These are phyloP conservation scores for Tenualosa thibaudeaui DNA, from an alignment of 2,797 vertebrate genomes.

Conservation along the genomic window DNA sequence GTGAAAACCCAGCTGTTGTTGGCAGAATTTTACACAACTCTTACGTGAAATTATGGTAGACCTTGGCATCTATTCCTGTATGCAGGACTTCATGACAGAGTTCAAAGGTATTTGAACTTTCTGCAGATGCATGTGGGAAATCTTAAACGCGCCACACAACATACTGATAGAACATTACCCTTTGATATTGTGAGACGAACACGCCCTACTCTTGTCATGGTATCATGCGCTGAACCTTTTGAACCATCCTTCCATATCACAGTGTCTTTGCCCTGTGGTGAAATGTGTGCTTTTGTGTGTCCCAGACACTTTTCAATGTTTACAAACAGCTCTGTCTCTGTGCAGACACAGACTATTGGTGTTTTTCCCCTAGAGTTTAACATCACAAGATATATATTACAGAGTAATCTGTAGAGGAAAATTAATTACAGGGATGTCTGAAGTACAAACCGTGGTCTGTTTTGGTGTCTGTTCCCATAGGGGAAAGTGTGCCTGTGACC, in stretches of 20 bases:
- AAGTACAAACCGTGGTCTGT: background rate
- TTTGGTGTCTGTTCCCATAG: slow-evolving; percentile 59
- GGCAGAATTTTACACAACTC: background rate
- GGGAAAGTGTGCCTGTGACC: slow-evolving; percentile 97
- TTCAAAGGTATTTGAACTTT: background rate
- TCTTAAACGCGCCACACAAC: background rate
- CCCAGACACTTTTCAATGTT: background rate
- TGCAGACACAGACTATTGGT: background rate
- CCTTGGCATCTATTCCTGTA: background rate
- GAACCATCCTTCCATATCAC: background rate
- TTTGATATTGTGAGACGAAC: background rate
- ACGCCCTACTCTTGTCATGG: background rate
- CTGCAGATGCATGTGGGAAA: background rate
- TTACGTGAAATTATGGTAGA: background rate
- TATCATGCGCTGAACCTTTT: background rate
- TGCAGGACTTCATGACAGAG: background rate
- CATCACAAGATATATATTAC: background rate
- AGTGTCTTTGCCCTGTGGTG: background rate
- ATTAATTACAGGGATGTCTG: background rate
- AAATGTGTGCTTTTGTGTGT: background rate
- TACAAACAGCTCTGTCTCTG: background rate
- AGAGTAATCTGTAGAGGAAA: background rate
- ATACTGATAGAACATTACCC: background rate
- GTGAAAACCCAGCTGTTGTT: background rate
- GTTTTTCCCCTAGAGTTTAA: background rate